These are phyloP conservation scores for Neosilurus hyrtlii DNA, from an alignment of 2,797 vertebrate species.

Conservation along the genomic window DNA sequence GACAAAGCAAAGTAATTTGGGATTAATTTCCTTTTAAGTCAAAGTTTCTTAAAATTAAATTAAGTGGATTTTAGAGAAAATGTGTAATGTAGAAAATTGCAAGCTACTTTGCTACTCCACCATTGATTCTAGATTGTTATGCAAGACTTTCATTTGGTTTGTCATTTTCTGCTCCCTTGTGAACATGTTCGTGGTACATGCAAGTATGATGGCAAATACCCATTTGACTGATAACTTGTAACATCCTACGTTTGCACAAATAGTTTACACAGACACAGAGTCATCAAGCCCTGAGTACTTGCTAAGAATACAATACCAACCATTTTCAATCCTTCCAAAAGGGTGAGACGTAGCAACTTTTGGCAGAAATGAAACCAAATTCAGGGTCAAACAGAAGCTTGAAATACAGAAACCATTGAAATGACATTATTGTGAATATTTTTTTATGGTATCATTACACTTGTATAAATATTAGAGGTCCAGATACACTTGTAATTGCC, in stretches of 20 bases:
- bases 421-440: neutral
- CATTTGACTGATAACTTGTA: neutral
- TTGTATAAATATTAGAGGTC: neutral
- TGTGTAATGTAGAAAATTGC: neutral
- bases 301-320: neutral
- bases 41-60: neutral
- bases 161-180: neutral
- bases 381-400: neutral
- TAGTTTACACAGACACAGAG: neutral
- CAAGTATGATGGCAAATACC: neutral
- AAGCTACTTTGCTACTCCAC: no score
- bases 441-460: neutral
- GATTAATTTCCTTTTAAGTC: neutral
- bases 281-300: neutral
- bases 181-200: neutral
- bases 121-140: no score
- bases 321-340: neutral
- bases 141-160: neutral
- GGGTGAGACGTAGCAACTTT: neutral
- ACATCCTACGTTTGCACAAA: neutral
- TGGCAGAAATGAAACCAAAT: neutral
- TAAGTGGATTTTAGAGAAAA: neutral
- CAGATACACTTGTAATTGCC: neutral
- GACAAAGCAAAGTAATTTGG: neutral
- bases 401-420: neutral